Evolutionary conservation across 2,113 vertebrate species (phyloP).

Genomic region (Anhinga rufa): DNA sequence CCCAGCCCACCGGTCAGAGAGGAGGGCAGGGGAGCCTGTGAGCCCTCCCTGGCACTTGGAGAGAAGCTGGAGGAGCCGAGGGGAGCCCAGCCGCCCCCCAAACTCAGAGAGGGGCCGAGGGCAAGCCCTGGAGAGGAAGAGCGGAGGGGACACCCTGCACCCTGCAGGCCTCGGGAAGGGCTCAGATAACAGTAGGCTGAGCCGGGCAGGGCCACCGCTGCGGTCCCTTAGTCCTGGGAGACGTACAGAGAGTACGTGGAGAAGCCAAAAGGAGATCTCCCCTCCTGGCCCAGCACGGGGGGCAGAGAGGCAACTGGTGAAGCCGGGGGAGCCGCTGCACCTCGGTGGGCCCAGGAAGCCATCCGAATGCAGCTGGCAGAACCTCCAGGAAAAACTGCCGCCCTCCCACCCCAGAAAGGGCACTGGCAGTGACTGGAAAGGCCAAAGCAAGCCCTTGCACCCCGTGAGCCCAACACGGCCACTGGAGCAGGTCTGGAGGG

Average conservation of each 20-base stretch:
- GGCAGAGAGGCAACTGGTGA: neutral
- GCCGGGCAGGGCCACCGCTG: neutral
- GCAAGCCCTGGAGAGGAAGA: neutral
- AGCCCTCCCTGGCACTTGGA: neutral
- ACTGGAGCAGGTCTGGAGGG: neutral
- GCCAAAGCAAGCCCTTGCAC: slow-evolving; percentile 32
- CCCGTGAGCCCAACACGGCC: neutral
- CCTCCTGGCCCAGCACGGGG: neutral
- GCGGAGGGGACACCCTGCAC: neutral
- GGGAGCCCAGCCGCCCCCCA: neutral
- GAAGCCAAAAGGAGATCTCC: slow-evolving; percentile 33
- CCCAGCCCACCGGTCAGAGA: neutral
- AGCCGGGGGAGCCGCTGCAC: neutral
- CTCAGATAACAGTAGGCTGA: neutral
- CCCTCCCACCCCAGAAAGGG: neutral
- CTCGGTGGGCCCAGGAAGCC: neutral
- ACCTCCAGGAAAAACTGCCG: neutral
- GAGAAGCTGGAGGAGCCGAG: slow-evolving; percentile 26
- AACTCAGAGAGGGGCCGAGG: neutral
- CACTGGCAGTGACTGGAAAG: neutral
- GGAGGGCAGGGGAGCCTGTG: neutral
- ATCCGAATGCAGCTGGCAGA: neutral
- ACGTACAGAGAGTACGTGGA: neutral
- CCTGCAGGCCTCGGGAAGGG: neutral
- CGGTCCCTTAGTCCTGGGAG: neutral